Evolutionary conservation across 2,888 invertebrate genomes (phyloP).

Genomic region (Elysia crispata): DNA sequence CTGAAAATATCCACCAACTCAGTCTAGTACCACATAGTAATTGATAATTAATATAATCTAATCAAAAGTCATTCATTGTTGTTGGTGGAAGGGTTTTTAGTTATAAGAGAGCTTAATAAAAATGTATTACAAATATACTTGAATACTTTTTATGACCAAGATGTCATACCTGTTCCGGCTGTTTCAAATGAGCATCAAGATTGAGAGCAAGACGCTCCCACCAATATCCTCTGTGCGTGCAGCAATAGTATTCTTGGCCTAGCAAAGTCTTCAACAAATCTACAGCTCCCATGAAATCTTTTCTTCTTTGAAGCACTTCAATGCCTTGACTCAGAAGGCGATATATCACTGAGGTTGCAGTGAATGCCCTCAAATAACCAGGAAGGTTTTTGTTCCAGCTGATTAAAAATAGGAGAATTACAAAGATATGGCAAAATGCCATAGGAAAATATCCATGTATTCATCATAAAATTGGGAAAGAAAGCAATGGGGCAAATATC

Average conservation of each 20-base stretch:
- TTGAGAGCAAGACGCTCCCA: slow-evolving; percentile 83
- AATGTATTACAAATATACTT: no score
- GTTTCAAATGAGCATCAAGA: slow-evolving; percentile 80
- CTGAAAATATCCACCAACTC: no score
- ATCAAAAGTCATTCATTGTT: no score
- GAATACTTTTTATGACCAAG: neutral
- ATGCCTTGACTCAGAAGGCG: slow-evolving; percentile 78
- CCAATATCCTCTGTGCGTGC: slow-evolving; percentile 78
- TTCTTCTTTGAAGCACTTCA: slow-evolving; percentile 78
- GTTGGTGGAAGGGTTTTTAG: no score
- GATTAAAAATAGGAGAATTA: slow-evolving; percentile 24
- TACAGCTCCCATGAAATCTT: slow-evolving; percentile 79
- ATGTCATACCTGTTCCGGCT: slow-evolving; percentile 71
- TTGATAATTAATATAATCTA: no score
- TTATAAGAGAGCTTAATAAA: no score
- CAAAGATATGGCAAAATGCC: no score
- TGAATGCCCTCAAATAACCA: slow-evolving; percentile 81
- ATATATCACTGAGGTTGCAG: slow-evolving; percentile 79
- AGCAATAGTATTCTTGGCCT: slow-evolving; percentile 78
- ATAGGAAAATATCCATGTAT: no score
- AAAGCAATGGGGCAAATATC: neutral
- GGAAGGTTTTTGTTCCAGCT: slow-evolving; percentile 77
- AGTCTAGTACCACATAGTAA: no score
- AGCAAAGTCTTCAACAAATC: slow-evolving; percentile 80
- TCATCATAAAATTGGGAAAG: no score